phyloP scores from a whole-genome alignment of 2,113 vertebrate genomes.

The Odontesthes bonariensis region DNA sequence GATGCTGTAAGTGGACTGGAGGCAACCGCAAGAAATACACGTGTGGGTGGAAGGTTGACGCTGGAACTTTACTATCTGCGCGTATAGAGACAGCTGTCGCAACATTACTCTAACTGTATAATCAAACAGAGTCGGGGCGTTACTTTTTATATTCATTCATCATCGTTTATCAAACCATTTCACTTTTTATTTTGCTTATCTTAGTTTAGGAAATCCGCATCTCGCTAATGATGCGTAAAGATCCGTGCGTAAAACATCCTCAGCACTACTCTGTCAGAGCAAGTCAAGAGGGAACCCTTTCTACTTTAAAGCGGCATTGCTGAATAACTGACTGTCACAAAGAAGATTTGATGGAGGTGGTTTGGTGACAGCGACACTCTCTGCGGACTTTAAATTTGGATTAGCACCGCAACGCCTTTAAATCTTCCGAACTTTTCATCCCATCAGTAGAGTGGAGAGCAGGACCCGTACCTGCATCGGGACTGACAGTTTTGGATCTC shows the following conservation, averaged over 20 bases:
- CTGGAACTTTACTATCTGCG: constrained; percentile 61
- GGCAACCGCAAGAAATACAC: constrained; percentile 77
- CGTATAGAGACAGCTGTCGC: constrained; percentile 37
- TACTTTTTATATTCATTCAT: constrained; percentile 20
- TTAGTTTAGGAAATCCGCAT: constrained; percentile 8
- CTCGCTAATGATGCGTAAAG: constrained; percentile 48
- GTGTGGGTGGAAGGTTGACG: constrained; percentile 78
- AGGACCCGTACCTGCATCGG: constrained; percentile 43
- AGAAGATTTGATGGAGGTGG: constrained; percentile 48
- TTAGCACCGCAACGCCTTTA: constrained; percentile 39
- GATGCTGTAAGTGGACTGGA: constrained; percentile 67
- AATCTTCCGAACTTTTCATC: constrained; percentile 6
- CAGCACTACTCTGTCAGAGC: neutral
- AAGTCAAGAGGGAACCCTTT: constrained; percentile 41
- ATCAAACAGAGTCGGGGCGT: constrained; percentile 10
- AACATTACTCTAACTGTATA: constrained; percentile 22
- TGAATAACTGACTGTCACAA: constrained; percentile 44
- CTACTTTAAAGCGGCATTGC: constrained; percentile 25
- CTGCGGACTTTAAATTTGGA: constrained; percentile 60
- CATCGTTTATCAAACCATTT: neutral
- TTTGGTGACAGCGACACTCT: constrained; percentile 53
- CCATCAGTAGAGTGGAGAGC: constrained; percentile 23
- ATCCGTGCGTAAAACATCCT: constrained; percentile 55
- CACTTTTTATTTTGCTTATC: neutral
- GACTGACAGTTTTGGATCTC: constrained; percentile 61